phyloP scores from a whole-genome alignment of 2,888 invertebrate genomes.

The Syrphus vitripennis region DNA sequence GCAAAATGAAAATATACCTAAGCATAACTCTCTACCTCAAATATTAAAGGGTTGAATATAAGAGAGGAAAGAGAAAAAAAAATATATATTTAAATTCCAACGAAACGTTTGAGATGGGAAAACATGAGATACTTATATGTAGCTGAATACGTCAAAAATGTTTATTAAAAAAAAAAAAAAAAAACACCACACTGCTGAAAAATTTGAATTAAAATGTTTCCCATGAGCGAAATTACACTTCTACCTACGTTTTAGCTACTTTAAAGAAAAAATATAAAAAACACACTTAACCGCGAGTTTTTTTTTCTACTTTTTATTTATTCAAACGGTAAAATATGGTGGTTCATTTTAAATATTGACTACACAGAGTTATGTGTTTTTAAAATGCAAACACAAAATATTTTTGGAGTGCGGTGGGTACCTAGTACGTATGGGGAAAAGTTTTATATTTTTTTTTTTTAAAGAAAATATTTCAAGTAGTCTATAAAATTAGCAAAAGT shows the following conservation, averaged over 20 bases:
- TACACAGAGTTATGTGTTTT: neutral
- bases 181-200: neutral
- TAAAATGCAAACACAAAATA: neutral
- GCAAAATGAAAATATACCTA: neutral
- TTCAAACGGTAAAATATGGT: neutral
- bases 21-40: neutral
- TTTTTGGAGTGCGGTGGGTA: neutral
- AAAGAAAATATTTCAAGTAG: too few species aligned
- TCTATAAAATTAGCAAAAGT: too few species aligned
- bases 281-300: neutral
- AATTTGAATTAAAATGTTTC: constrained; percentile 12
- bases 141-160: neutral
- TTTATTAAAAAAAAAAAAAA: neutral
- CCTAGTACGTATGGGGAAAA: too few species aligned
- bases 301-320: neutral
- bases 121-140: neutral
- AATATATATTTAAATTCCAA: neutral
- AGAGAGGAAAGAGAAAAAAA: neutral
- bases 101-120: neutral
- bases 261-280: neutral
- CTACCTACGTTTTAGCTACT: neutral
- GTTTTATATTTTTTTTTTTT: too few species aligned
- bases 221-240: constrained; percentile 15
- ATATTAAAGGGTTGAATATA: neutral
- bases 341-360: neutral